Evolutionary conservation across 2,797 vertebrate genomes (phyloP).

Genomic region (Protosalanx chinensis): DNA sequence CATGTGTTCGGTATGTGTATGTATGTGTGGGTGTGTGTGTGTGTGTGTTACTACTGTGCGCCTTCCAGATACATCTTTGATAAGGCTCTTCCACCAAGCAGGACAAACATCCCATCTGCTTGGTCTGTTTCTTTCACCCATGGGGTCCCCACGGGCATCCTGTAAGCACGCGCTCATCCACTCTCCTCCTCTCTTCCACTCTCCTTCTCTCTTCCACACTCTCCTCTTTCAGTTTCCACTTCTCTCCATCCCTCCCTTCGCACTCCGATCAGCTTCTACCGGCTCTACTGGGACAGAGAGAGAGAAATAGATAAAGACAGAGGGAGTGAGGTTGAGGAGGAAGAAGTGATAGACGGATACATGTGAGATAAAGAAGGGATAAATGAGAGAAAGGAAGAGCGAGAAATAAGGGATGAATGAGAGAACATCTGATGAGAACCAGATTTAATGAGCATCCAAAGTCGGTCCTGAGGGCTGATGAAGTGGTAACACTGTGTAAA

Average conservation of each 20-base stretch:
- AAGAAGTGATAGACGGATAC: background rate
- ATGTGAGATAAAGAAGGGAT: background rate
- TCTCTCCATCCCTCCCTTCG: background rate
- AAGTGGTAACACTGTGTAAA: background rate
- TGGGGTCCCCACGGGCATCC: conserved; percentile 41
- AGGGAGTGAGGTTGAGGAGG: background rate
- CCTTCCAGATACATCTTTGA: conserved; percentile 29
- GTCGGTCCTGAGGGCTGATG: background rate
- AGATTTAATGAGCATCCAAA: background rate
- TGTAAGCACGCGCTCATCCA: conserved; percentile 37
- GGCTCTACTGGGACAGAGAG: background rate
- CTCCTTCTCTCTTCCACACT: conserved; percentile 6
- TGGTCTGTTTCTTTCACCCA: conserved; percentile 29
- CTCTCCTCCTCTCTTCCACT: conserved; percentile 44
- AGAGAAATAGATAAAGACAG: background rate
- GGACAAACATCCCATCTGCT: conserved; percentile 22
- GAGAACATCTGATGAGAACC: background rate
- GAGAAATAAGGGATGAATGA: background rate
- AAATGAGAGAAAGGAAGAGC: background rate
- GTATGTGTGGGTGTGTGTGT: too few species aligned
- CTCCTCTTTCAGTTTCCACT: background rate
- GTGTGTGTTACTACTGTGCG: background rate
- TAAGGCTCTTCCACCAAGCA: conserved; percentile 8
- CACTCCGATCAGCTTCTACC: background rate
- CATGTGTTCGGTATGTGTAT: background rate